A percentile compares a stretch with the other conserved stretches of the same genome.
These are phyloP conservation scores for Lordiphosa andalusiaca DNA, from an alignment of 2,888 invertebrate genomes.

Conservation along the genomic window DNA sequence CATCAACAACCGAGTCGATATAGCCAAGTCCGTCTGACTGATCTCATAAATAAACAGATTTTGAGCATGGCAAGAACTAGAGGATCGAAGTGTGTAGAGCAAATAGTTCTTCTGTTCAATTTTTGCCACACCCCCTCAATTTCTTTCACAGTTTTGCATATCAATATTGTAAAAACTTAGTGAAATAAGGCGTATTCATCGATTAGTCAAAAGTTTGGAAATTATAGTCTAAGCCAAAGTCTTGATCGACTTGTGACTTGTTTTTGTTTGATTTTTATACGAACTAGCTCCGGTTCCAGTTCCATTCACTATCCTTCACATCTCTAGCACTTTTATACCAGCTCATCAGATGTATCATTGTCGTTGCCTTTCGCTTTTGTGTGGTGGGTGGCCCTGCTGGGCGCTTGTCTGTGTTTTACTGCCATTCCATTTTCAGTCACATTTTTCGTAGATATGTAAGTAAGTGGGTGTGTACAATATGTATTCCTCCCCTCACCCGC, in stretches of 20 bases:
- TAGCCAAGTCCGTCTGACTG: too few relatives aligned
- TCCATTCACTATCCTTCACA: background rate
- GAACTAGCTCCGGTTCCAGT: background rate
- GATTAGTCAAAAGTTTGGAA: background rate
- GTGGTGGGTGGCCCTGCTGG: slow-evolving; percentile 4
- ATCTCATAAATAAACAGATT: too few relatives aligned
- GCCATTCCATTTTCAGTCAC: slow-evolving; percentile 43
- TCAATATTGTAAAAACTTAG: too few relatives aligned
- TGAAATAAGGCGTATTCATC: too few relatives aligned
- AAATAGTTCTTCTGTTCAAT: too few relatives aligned
- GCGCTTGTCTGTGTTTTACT: slow-evolving; percentile 40
- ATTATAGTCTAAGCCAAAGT: too few relatives aligned
- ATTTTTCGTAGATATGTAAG: slow-evolving; percentile 26
- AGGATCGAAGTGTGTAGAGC: too few relatives aligned
- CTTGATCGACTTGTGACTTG: too few relatives aligned
- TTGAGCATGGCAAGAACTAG: too few relatives aligned
- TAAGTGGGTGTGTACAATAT: slow-evolving; percentile 4
- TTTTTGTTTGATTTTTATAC: background rate
- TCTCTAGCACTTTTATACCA: slow-evolving; percentile 34
- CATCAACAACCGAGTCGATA: too few relatives aligned
- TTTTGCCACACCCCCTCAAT: too few relatives aligned
- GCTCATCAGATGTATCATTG: slow-evolving; percentile 54
- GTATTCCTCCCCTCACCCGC: background rate
- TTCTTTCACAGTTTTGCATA: too few relatives aligned
- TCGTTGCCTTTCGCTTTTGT: slow-evolving; percentile 38